Base-by-base conservation (phyloP, 2,113 vertebrate genomes). In the Sardina pilchardus region DNA sequence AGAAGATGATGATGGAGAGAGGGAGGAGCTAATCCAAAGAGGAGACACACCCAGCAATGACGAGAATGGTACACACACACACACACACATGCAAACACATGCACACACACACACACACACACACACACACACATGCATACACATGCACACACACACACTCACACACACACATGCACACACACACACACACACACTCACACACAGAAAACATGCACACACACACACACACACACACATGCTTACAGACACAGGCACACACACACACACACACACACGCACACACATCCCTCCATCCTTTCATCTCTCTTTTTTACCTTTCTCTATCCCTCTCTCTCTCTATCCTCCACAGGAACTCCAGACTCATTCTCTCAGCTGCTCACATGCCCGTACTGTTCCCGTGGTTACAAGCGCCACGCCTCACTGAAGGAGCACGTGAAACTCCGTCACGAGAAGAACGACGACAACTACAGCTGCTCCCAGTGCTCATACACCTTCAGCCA, bases 371-470 rank as follows among this genome's bases (percentile, higher is more conserved):
- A 98, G 10, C 93, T 99, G 89, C 97, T 98, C 85, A 98, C 97
- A 1, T 99, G 98, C 91, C 98, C 98, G 0, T 99, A 99, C 90
- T 99, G 98, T 85, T 97, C 99, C 17, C 95, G 98, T 84, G 97
- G 97, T 87, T 99, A 99, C 95, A 99, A 99, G 85, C 97, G 98
- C 86, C 97, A 98, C 83, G 97, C 98, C 84, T 99, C 98, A 26
- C 93, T 99, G 91, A 99, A 99, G 93, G 98, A 99, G 85, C 98
- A 99, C 95, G 98, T 99, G 67, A 99, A 98, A 89, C 98, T 98
- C 53, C 97, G 98, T 86, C 98, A 99, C 94, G 98, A 99, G 91
- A 99, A 97, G 83, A 98, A 96, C 0, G 97, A 99, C 75, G 97
- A 99, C 92, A 98, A 99, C 94, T 98, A 99, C 87, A 98, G 97